Evolutionary conservation across 2,113 vertebrate genomes (phyloP), one percentile per base, ranked within the genome.

Genomic region (Talpa occidentalis): DNA sequence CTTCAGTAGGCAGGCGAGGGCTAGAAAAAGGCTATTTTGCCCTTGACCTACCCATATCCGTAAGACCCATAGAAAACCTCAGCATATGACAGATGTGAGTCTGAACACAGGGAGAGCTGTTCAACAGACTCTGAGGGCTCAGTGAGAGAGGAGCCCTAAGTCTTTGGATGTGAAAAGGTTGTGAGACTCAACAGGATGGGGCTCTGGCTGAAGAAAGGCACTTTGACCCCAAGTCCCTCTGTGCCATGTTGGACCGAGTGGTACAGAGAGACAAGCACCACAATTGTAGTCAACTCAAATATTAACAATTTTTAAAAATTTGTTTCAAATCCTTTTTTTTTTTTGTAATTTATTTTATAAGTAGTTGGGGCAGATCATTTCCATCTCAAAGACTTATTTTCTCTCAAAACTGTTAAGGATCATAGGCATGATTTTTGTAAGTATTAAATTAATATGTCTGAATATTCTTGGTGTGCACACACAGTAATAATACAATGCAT

Each of bases 301-400:
- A 26, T 28, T 72, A 9, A 14, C 26, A n/a, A 44, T 24, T 47
- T 10, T 77, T 15, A 30, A 76, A 91, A 28, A 70, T 5, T 24
- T 86, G 6, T n/a, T 82, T 91, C 37, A 82, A 88, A 59, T 74
- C 32, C 54, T 56, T 7, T 22, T n/a, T 59, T 8, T 44, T 24
- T 59, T 78, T 22, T 22, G 40, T 35, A 17, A 69, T 40, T 76
- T 70, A 76, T 69, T 93, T 91, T 78, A 24, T 32, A 89, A 49
- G 10, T 49, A 15, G n/a, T 84, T 28, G 14, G 10, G 24, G 7
- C 8, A 42, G 7, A 42, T 91, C 19, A 60, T 92, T 82, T 74
- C 67, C 42, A 69, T 90, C 54, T 83, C 26, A 56, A 60, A 77
- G n/a, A 44, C 32, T 78, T 5, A 14, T 73, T 94, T 70, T 37